A percentile compares a stretch with the other conserved stretches of the same genome.
Conservation (phyloP, 2,797 vertebrate species). For the Gallinago solitaria region DNA sequence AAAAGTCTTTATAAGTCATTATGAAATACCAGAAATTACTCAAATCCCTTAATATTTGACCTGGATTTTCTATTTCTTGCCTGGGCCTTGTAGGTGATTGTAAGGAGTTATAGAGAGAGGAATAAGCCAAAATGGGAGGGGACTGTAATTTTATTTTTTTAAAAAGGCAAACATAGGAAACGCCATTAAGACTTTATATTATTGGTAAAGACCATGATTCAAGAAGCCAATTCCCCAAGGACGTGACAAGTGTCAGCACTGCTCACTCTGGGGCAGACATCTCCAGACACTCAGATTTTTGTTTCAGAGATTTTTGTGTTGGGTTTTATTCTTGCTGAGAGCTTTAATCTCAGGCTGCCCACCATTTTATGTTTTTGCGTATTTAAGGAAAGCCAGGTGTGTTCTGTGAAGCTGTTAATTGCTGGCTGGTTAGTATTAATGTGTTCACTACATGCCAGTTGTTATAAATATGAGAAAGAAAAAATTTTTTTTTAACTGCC, state of each 20-base stretch:
- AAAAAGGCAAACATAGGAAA: not conserved
- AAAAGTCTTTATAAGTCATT: not conserved
- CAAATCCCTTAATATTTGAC: not conserved
- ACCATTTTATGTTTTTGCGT: not conserved
- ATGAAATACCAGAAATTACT: not conserved
- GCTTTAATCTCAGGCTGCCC: not conserved
- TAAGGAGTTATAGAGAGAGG: not conserved
- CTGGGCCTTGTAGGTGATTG: accelerated
- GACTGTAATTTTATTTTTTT: too few relatives aligned
- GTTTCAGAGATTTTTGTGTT: not conserved
- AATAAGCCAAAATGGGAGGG: not conserved
- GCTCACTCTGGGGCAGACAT: accelerated
- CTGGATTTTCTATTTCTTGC: not conserved
- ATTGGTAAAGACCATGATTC: not conserved
- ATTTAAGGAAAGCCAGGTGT: not conserved
- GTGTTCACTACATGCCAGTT: not conserved
- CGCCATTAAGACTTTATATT: not conserved
- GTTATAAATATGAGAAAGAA: not conserved
- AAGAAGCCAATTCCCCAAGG: not conserved
- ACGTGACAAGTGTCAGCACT: accelerated
- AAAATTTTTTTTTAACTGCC: not conserved
- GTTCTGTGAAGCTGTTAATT: not conserved
- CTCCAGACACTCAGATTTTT: not conserved
- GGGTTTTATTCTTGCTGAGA: not conserved
- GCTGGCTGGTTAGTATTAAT: not conserved